phyloP scores from a whole-genome alignment of 2,797 vertebrate genomes.

The Rhadinocentrus ornatus region DNA sequence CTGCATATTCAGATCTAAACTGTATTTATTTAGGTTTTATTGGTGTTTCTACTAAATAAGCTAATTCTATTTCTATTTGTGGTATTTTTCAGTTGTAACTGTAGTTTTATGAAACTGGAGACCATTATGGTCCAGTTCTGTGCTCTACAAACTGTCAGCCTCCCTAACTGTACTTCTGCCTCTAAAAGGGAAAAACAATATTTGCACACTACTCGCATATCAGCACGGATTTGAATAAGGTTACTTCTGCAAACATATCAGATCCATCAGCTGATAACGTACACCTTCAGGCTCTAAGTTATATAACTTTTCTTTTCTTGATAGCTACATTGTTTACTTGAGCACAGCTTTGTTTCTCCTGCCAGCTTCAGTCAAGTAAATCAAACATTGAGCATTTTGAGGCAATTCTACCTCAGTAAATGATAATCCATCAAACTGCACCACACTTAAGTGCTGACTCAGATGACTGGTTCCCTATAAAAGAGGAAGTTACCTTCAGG shows the following conservation, averaged over 20 bases:
- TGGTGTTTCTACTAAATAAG: background rate
- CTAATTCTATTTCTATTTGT: no score
- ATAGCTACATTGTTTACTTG: background rate
- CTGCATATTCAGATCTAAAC: background rate
- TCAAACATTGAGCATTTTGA: conserved; percentile 36
- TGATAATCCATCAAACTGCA: conserved; percentile 50
- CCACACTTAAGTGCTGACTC: conserved; percentile 25
- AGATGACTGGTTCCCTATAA: conserved; percentile 44
- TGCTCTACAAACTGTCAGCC: no score
- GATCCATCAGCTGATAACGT: background rate
- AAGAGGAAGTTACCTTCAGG: conserved; percentile 32
- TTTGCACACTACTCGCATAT: background rate
- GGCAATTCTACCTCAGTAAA: conserved; percentile 27
- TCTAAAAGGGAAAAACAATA: background rate
- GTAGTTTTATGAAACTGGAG: no score
- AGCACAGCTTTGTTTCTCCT: conserved; percentile 30
- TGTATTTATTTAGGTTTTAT: background rate
- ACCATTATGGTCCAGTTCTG: background rate
- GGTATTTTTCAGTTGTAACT: no score
- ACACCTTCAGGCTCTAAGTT: conserved; percentile 4
- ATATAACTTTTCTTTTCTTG: conserved; percentile 4
- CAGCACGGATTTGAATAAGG: conserved; percentile 3
- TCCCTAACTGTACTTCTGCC: no score
- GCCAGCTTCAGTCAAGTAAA: conserved; percentile 26
- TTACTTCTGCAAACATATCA: conserved; percentile 8